Evolutionary conservation across 2,888 invertebrate genomes (phyloP).

Genomic region (Tenthredo mesomela): DNA sequence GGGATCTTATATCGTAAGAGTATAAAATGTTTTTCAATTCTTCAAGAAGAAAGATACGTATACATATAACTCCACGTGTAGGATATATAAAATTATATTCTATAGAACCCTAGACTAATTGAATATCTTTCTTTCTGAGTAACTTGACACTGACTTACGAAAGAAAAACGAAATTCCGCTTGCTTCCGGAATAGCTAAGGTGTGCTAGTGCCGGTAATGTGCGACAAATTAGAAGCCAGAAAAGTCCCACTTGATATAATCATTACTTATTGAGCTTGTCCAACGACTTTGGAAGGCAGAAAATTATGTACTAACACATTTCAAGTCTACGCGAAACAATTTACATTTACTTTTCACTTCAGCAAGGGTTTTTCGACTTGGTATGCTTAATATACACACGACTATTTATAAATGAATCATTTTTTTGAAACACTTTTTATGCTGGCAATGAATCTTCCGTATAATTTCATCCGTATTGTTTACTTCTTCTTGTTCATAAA

Average conservation of each 20-base stretch:
- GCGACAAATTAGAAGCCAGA: background rate
- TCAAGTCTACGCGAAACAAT: background rate
- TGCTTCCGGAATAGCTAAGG: background rate
- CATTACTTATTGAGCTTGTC: background rate
- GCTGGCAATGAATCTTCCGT: background rate
- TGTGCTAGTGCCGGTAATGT: background rate
- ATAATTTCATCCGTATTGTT: background rate
- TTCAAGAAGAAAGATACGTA: background rate
- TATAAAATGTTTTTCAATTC: background rate
- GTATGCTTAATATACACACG: too few species aligned
- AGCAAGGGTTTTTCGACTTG: background rate
- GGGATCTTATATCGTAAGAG: background rate
- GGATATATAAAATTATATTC: background rate
- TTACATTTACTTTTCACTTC: background rate
- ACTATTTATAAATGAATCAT: background rate
- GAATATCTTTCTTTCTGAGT: background rate
- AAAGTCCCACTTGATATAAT: background rate
- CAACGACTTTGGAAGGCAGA: background rate
- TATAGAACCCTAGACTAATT: background rate
- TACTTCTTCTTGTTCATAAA: too few species aligned
- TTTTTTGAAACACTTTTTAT: background rate
- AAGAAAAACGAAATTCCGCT: background rate
- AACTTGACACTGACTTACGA: constrained; percentile 8
- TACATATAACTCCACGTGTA: background rate
- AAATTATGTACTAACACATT: background rate